Base-by-base conservation (phyloP, 2,888 invertebrate genomes). In the Punctoribates punctum region DNA sequence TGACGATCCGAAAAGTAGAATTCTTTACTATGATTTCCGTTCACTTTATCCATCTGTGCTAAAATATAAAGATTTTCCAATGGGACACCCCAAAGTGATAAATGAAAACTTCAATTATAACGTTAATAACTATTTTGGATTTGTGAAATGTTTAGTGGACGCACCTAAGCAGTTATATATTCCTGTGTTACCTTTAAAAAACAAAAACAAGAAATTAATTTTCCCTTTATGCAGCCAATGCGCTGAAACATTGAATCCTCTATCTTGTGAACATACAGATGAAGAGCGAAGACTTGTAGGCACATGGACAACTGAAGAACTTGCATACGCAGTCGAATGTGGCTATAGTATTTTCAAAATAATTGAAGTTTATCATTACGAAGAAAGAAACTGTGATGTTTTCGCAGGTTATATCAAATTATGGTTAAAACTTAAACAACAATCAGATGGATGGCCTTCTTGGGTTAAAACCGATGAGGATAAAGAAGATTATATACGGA, bases 341-440 rank as follows among this genome's bases (percentile, higher is more conserved):
- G 81, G 81, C 6, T 82, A 82, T 72, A 42, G 72, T 46, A 67
- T 82, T 9, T 0, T 74, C 0, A 77, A 81, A 73, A 76, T 81
- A 1, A 77, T 79, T 73, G 81, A 81, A 77, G 80, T 82, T 1
- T 81, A 79, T 73, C 80, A 82, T 77, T 82, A 80, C 74, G 73
- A 78, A 3, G 27, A 79, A 72, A 77, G 76, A 9, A 79, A 75
- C 6, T 79, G 79, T 8, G 80, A 81, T 0, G 38, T 82, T 17
- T 81, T 81, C 75, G 65, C 79, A n/a, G 77, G 77, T 9, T 81
- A 82, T 75, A 79, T 81, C 1, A 80, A 81, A 62, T 78, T 77
- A 0, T 82, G 82, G 75, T 73, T 81, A 9, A 80, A 81, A 60
- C 54, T 81, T 15, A 82, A 82, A 75, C 80, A 81, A 74, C 81